Conservation (phyloP, 2,113 vertebrate species). For the Nesogale talazaci region DNA sequence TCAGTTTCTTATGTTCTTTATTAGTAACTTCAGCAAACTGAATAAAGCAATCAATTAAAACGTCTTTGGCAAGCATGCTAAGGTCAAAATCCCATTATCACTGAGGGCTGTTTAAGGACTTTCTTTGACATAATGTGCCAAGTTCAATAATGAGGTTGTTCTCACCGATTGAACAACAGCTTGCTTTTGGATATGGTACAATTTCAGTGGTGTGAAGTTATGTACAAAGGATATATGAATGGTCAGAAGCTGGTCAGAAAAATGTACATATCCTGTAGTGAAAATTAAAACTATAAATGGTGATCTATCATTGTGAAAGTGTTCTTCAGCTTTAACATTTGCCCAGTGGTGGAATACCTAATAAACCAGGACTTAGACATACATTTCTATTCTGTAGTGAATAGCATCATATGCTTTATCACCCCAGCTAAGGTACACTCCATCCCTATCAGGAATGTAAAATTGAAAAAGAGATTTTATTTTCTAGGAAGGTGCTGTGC, state of each 20-base stretch:
- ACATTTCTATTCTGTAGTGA: no score
- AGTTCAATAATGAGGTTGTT: conserved; percentile 77
- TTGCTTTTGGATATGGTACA: conserved; percentile 63
- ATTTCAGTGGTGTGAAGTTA: conserved; percentile 65
- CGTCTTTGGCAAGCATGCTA: conserved; percentile 66
- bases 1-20: conserved; percentile 31
- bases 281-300: conserved; percentile 5
- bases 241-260: conserved; percentile 43
- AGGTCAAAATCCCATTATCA: conserved; percentile 76
- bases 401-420: no score
- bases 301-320: conserved; percentile 31
- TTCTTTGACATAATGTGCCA: conserved; percentile 73
- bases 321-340: background rate
- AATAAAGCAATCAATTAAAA: conserved; percentile 53
- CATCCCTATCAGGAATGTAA: background rate
- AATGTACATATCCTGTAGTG: background rate
- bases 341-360: background rate
- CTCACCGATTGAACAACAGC: conserved; percentile 38
- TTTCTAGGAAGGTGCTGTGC: no score
- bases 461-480: no score
- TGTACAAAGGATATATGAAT: conserved; percentile 54
- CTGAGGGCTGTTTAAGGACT: conserved; percentile 56
- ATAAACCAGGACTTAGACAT: no score
- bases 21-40: conserved; percentile 57
- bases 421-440: no score